Percentiles rank a stretch among this genome's conserved stretches.
These are phyloP conservation scores for Rattus rattus DNA, from an alignment of 2,113 vertebrate genomes.

Conservation along the genomic window DNA sequence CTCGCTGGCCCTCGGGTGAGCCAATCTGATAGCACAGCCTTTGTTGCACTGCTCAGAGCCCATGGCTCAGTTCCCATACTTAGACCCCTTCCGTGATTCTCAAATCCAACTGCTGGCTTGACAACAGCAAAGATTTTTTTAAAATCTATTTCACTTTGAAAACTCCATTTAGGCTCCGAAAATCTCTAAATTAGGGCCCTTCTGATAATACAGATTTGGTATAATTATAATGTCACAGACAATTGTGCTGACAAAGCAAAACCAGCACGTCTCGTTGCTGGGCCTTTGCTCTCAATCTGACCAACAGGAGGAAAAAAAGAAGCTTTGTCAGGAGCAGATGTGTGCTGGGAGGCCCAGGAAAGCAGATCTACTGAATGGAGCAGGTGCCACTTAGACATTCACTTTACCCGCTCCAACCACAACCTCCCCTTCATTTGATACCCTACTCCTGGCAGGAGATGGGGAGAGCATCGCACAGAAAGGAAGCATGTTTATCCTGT, in stretches of 20 bases:
- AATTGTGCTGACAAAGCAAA: constrained; percentile 72
- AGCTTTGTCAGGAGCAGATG: constrained; percentile 81
- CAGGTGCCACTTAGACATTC: constrained; percentile 80
- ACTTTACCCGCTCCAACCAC: constrained; percentile 67
- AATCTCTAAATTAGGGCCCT: constrained; percentile 65
- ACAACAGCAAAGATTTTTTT: constrained; percentile 45
- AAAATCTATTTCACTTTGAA: constrained; percentile 56
- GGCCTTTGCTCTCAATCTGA: constrained; percentile 62
- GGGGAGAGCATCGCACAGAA: constrained; percentile 65
- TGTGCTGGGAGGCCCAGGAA: constrained; percentile 75
- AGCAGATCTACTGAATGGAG: constrained; percentile 76
- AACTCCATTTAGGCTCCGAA: constrained; percentile 58
- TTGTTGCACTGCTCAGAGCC: constrained; percentile 36
- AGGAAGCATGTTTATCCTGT: constrained; percentile 71
- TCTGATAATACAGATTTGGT: constrained; percentile 69
- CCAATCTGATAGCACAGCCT: constrained; percentile 66
- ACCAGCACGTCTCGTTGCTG: constrained; percentile 46
- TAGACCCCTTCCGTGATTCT: constrained; percentile 53
- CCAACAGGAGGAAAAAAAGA: constrained; percentile 75
- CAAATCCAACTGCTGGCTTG: constrained; percentile 60
- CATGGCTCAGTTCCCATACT: constrained; percentile 58
- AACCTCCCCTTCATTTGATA: constrained; percentile 78
- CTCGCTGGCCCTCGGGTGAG: not conserved
- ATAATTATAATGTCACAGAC: constrained; percentile 72
- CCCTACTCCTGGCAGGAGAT: constrained; percentile 65